Conservation (phyloP, 2,888 invertebrate genomes). For the Ophion ellenae region DNA sequence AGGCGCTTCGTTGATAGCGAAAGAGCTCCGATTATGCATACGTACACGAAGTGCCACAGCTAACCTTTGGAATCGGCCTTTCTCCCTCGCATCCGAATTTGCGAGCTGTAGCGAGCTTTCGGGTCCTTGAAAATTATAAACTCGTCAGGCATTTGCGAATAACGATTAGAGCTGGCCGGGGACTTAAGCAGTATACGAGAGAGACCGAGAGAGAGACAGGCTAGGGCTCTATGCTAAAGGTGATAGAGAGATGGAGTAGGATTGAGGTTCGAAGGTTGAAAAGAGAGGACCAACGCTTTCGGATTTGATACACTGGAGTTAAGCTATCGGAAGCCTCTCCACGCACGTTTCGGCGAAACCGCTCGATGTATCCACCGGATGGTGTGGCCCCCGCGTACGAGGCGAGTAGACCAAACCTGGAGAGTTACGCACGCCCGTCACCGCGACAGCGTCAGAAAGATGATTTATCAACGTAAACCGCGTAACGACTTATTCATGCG, state of each 20-base stretch:
- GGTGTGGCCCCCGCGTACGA: background rate
- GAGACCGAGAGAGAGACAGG: constrained; percentile 22
- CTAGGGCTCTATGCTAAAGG: background rate
- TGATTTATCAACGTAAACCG: constrained; percentile 80
- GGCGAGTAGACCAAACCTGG: constrained; percentile 5
- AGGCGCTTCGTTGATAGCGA: background rate
- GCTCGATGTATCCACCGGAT: constrained; percentile 1
- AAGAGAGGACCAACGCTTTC: constrained; percentile 55
- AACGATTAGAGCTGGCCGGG: constrained; percentile 75
- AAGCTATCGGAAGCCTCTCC: constrained; percentile 73
- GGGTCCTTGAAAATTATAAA: constrained; percentile 77
- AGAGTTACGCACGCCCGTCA: constrained; percentile 8
- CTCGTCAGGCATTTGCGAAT: constrained; percentile 77
- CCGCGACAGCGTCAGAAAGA: constrained; percentile 61
- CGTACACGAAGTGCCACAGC: constrained; percentile 4
- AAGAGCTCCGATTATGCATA: background rate
- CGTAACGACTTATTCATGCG: constrained; percentile 82
- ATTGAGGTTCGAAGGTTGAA: constrained; percentile 48
- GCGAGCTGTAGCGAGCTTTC: constrained; percentile 35
- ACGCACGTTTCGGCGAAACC: constrained; percentile 73
- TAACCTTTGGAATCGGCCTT: background rate
- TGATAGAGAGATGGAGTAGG: constrained; percentile 9
- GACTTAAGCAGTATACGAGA: constrained; percentile 58
- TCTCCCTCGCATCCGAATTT: constrained; percentile 29
- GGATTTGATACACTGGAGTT: constrained; percentile 71